Evolutionary conservation across 1,140 invertebrate genomes (phyloP).

Genomic region (Pseudomyrmex pallidus): DNA sequence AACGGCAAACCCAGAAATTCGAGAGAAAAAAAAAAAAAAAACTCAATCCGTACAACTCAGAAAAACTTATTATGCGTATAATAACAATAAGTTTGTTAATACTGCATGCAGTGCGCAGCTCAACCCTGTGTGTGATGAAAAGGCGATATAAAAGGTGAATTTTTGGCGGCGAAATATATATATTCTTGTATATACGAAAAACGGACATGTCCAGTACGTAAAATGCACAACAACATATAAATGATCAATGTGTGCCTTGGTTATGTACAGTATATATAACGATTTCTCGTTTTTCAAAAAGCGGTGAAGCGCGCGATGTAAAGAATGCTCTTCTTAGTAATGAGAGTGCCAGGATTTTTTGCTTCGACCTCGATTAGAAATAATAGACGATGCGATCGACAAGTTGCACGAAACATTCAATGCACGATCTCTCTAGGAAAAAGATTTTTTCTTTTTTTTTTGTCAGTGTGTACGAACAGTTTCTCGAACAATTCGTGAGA

Average conservation of each 20-base stretch:
- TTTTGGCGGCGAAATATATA: slow-evolving; percentile 67
- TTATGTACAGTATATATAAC: slow-evolving; percentile 65
- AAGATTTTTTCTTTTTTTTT: background rate
- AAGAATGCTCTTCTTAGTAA: slow-evolving; percentile 49
- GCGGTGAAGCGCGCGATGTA: slow-evolving; percentile 65
- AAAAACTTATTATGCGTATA: slow-evolving; percentile 42
- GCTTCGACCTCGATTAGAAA: slow-evolving; percentile 60
- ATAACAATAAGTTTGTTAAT: slow-evolving; percentile 34
- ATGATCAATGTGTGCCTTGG: slow-evolving; percentile 39
- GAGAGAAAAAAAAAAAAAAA: slow-evolving; percentile 6
- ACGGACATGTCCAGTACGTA: background rate
- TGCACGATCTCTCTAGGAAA: background rate
- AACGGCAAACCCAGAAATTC: slow-evolving; percentile 21
- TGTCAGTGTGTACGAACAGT: background rate
- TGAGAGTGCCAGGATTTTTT: slow-evolving; percentile 64
- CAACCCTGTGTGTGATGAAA: slow-evolving; percentile 78
- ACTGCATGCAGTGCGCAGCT: slow-evolving; percentile 80
- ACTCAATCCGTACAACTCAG: slow-evolving; percentile 59
- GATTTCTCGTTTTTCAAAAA: slow-evolving; percentile 54
- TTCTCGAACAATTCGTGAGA: background rate
- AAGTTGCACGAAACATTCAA: background rate
- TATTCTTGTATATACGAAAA: slow-evolving; percentile 26
- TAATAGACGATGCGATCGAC: slow-evolving; percentile 12
- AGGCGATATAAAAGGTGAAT: slow-evolving; percentile 67
- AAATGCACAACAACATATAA: too few relatives aligned